Percentiles rank a stretch among this genome's conserved stretches.
Conservation (phyloP, 2,113 vertebrate genomes). For the Takifugu bimaculatus region DNA sequence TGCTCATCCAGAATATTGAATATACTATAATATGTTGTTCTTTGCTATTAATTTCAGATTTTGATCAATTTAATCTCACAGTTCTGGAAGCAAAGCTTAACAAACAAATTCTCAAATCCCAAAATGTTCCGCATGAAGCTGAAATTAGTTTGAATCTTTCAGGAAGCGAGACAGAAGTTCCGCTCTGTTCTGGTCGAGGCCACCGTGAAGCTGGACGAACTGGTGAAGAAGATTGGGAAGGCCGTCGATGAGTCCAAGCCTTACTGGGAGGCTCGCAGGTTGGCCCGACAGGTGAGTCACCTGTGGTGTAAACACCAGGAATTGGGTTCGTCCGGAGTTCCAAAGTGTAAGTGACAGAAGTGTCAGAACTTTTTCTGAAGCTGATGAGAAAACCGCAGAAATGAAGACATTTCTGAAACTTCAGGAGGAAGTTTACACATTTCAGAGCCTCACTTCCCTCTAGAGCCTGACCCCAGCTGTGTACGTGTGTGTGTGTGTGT, state of each 20-base stretch:
- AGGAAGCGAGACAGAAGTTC: conserved; percentile 94
- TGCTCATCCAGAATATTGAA: too few relatives aligned
- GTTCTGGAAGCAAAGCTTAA: too few relatives aligned
- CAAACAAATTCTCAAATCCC: too few relatives aligned
- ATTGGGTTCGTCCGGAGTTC: not conserved
- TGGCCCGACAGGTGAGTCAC: conserved; percentile 86
- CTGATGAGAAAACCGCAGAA: not conserved
- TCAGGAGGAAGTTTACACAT: too few relatives aligned
- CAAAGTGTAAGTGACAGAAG: not conserved
- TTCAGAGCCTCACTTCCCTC: conserved; percentile 31
- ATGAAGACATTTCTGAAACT: not conserved
- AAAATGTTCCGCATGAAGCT: too few relatives aligned
- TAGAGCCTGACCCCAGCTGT: not conserved
- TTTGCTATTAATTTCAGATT: too few relatives aligned
- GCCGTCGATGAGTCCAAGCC: conserved; percentile 96
- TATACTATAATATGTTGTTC: too few relatives aligned
- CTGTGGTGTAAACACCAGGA: not conserved
- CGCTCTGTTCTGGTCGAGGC: conserved; percentile 91
- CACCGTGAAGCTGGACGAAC: conserved; percentile 89
- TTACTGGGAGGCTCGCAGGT: conserved; percentile 92
- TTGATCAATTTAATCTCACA: too few relatives aligned
- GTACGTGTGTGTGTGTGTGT: conserved; percentile 14
- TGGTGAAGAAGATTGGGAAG: conserved; percentile 94
- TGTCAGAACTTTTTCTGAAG: too few relatives aligned
- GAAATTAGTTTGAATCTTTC: not conserved